Base-by-base conservation (phyloP, 2,113 vertebrate species). In the Ochotona curzoniae region DNA sequence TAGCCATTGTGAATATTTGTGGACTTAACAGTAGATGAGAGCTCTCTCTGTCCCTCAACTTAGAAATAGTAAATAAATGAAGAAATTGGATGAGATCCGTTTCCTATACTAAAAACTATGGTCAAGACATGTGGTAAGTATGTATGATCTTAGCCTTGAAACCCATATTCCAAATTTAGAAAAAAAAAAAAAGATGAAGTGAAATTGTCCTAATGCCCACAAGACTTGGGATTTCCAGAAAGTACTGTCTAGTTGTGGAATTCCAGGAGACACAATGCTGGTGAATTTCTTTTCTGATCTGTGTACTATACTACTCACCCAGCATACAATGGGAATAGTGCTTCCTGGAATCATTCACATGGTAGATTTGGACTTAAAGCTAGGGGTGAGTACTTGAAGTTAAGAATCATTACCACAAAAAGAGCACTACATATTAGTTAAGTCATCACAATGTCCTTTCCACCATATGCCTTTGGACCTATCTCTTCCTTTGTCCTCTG, bases 71-170 rank as follows among this genome's bases (percentile, higher is more conserved):
- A 15, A 57, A 57, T 57, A 57, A 57, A 57, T 57, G 6, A 57
- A 57, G 91, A 70, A 82, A 61, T 20, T 30, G 28, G 32, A 60
- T 51, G 10, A 71, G 70, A 71, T 78, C 38, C 12, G 44, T 81
- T 81, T 20, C 60, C 13, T 80, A 93, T 54, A 66, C 15, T 15
- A 32, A 23, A 51, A 14, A 87, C 15, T 57, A 54, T 54, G 61
- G 26, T 73, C 13, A 28, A n/a, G n/a, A 51, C 38, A 44, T 44
- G 38, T 44, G 49, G 74, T 38, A 89, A 79, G 1, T 80, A 66
- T 60, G 32, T 85, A 25, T 11, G 89, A 44, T 89, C 88, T 88
- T 88, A 83, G 47, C 13, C 44, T 94, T 79, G 57, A 88, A 60
- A 7, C 14, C 26, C 38, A 83, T 54, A 25, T 26, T 73, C 44